phyloP scores from a whole-genome alignment of 2,797 vertebrate genomes.

The Chaenodraco wilsoni region DNA sequence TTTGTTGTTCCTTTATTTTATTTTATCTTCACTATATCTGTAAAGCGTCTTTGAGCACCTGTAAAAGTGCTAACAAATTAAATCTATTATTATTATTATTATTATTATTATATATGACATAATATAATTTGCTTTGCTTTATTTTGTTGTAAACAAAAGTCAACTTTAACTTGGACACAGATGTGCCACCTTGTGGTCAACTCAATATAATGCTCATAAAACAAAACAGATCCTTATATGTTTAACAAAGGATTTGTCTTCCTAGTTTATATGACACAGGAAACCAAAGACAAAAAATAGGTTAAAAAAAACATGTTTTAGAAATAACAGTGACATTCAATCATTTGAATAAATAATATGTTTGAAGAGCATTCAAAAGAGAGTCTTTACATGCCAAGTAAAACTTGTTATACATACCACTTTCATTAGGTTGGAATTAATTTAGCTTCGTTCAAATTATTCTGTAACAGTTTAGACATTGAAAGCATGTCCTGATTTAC shows the following conservation, averaged over 20 bases:
- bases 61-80: no score
- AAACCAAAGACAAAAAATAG: background rate
- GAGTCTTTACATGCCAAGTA: background rate
- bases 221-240: background rate
- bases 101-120: background rate
- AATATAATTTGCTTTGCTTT: background rate
- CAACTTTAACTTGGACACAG: background rate
- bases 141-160: background rate
- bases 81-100: no score
- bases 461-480: background rate
- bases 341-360: background rate
- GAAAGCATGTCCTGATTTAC: background rate
- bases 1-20: no score
- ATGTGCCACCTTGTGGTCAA: constrained; percentile 71
- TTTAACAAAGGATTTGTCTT: accelerated
- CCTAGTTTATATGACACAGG: background rate
- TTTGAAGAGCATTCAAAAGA: background rate
- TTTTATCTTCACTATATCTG: no score
- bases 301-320: background rate
- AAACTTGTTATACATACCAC: background rate
- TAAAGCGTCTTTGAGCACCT: no score
- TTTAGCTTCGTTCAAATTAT: background rate
- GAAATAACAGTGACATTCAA: background rate
- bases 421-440: background rate
- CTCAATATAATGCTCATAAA: background rate